Evolutionary conservation across 2,113 vertebrate genomes (phyloP).

Genomic region (Ariopsis seemanni): DNA sequence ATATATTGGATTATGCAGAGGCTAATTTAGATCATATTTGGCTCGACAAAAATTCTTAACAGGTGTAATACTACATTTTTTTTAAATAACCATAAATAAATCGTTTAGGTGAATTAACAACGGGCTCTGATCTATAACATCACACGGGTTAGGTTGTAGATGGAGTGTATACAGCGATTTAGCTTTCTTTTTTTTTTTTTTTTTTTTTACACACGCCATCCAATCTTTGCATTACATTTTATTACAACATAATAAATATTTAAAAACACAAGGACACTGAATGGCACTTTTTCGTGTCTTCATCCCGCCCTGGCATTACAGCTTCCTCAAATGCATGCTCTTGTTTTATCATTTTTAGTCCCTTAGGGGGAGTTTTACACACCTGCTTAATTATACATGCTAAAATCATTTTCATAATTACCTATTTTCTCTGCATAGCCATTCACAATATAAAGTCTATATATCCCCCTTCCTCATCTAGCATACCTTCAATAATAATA

Average conservation of each 20-base stretch:
- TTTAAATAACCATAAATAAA: not conserved
- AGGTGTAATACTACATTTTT: not conserved
- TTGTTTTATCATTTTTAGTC: not conserved
- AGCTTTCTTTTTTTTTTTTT: not conserved
- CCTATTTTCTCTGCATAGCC: slow-evolving; percentile 54
- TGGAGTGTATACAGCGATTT: not conserved
- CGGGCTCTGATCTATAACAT: not conserved
- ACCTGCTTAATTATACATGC: not conserved
- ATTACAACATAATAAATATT: not conserved
- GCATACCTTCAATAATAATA: slow-evolving; percentile 73
- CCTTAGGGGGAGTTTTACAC: not conserved
- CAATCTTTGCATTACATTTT: not conserved
- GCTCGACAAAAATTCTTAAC: not conserved
- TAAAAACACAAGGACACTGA: not conserved
- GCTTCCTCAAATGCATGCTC: not conserved
- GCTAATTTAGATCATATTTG: not conserved
- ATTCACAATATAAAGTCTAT: slow-evolving; percentile 55
- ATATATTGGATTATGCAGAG: not conserved
- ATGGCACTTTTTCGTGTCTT: not conserved
- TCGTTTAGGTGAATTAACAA: not conserved
- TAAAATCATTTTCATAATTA: slow-evolving; percentile 15
- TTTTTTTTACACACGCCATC: not conserved
- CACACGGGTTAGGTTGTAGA: not conserved
- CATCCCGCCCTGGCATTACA: too few relatives aligned
- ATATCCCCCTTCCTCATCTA: slow-evolving; percentile 13